Percentiles rank a stretch among this genome's conserved stretches.
These are phyloP conservation scores for Tretioscincus oriximinensis DNA, from an alignment of 2,113 vertebrate species.

Conservation along the genomic window DNA sequence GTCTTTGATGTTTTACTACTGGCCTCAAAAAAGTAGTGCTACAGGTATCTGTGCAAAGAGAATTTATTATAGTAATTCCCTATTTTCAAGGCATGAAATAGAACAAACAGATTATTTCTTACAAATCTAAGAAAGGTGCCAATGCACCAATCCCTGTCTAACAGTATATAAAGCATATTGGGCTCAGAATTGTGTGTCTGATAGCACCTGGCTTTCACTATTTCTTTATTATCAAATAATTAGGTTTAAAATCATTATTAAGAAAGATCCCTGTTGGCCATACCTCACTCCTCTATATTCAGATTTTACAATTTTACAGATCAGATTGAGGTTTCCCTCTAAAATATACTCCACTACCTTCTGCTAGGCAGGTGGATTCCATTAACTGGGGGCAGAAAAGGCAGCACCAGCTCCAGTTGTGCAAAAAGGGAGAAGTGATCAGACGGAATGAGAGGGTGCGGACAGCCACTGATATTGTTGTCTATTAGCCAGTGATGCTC, in stretches of 20 bases:
- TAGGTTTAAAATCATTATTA: conserved; percentile 82
- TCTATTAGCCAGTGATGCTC: conserved; percentile 95
- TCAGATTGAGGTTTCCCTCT: conserved; percentile 74
- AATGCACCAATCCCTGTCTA: conserved; percentile 71
- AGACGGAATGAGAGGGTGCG: conserved; percentile 95
- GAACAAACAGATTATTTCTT: conserved; percentile 72
- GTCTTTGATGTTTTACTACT: conserved; percentile 85
- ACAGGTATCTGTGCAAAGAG: conserved; percentile 86
- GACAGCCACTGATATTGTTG: conserved; percentile 96
- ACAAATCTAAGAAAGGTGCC: conserved; percentile 74
- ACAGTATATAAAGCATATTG: conserved; percentile 79
- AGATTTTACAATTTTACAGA: conserved; percentile 82
- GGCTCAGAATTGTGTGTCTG: conserved; percentile 83
- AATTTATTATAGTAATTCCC: conserved; percentile 76
- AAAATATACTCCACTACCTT: conserved; percentile 91
- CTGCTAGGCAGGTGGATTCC: conserved; percentile 94
- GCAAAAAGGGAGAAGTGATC: conserved; percentile 99
- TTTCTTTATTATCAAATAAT: conserved; percentile 83
- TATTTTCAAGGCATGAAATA: conserved; percentile 81
- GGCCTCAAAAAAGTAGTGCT: conserved; percentile 91
- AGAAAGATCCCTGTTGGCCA: conserved; percentile 90
- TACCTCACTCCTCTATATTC: conserved; percentile 90
- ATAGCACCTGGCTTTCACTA: conserved; percentile 85
- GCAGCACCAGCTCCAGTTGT: conserved; percentile 97
- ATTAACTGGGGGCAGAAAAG: conserved; percentile 88